Conservation (phyloP, 2,888 invertebrate species). For the Villa cingulata region DNA sequence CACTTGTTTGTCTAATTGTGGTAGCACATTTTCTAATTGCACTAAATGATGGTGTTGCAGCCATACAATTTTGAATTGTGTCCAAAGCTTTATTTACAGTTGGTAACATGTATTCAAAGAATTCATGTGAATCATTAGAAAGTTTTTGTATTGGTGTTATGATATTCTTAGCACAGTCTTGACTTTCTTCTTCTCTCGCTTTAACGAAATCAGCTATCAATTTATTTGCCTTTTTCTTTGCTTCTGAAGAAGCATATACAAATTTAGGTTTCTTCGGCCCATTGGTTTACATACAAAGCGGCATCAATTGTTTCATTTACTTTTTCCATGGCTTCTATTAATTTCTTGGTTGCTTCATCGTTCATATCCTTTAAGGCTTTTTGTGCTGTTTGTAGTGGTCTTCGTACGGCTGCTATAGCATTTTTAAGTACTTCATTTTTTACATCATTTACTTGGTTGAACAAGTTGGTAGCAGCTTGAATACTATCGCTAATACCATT, state of each 20-base stretch:
- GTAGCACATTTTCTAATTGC: neutral
- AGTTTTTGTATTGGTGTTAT: neutral
- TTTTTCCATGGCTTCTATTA: neutral
- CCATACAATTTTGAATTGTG: neutral
- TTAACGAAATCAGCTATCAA: neutral
- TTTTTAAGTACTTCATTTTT: neutral
- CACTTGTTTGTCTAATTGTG: neutral
- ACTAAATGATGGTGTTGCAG: neutral
- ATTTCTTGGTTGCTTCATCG: neutral
- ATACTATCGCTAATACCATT: neutral
- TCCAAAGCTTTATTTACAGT: neutral
- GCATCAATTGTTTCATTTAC: neutral
- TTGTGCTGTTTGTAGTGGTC: neutral
- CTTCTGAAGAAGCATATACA: neutral
- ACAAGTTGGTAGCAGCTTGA: neutral
- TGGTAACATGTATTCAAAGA: neutral
- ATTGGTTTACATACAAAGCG: neutral
- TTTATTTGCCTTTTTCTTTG: neutral
- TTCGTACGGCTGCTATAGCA: neutral
- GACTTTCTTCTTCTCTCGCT: neutral
- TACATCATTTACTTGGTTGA: neutral
- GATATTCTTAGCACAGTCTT: neutral
- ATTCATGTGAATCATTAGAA: neutral
- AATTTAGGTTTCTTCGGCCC: neutral
- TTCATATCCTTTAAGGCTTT: neutral